phyloP scores from a whole-genome alignment of 2,113 vertebrate genomes.

The Pteronura brasiliensis region DNA sequence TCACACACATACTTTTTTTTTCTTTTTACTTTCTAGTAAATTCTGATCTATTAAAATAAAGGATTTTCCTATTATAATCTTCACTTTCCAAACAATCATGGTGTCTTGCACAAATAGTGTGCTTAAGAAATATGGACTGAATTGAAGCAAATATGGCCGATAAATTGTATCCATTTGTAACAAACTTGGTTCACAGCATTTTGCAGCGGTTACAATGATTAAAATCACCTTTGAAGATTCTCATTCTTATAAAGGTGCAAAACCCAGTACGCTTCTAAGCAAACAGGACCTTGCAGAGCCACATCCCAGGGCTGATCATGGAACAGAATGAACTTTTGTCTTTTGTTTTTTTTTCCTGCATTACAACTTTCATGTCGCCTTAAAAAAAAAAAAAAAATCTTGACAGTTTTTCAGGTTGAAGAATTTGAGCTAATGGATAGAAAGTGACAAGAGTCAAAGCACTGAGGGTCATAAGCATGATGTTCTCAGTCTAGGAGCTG shows the following conservation, averaged over 20 bases:
- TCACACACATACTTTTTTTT: not conserved
- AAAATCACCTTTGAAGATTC: not conserved
- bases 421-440: constrained; percentile 47
- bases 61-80: not conserved
- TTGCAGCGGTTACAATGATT: not conserved
- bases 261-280: not conserved
- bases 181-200: not conserved
- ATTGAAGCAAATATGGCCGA: not conserved
- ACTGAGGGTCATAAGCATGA: not conserved
- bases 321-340: not conserved
- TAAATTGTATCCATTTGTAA: not conserved
- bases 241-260: not conserved
- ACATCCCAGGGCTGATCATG: not conserved
- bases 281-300: not conserved
- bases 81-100: not conserved
- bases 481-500: not conserved
- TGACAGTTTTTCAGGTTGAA: constrained; percentile 40
- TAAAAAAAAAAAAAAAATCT: not conserved
- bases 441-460: constrained; percentile 23
- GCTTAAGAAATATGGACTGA: not conserved
- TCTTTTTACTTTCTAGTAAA: not conserved
- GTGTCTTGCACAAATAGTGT: not conserved
- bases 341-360: not conserved
- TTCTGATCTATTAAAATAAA: not conserved
- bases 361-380: not conserved